Percentiles rank a stretch among this genome's conserved stretches.
phyloP scores from a whole-genome alignment of 2,113 vertebrate genomes.

The Perca fluviatilis region DNA sequence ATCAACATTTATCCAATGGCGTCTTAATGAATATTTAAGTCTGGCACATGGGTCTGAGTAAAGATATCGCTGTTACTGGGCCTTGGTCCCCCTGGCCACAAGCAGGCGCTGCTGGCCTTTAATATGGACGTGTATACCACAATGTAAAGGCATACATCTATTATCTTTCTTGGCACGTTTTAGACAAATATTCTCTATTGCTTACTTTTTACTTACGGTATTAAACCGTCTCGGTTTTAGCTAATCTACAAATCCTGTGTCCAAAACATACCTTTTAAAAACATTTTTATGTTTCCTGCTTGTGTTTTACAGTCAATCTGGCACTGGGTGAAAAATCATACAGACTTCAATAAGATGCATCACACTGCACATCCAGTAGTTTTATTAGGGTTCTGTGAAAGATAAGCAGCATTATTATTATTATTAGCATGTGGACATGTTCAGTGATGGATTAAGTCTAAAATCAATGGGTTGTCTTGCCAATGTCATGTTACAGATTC shows the following conservation, averaged over 20 bases:
- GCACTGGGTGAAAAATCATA: background rate
- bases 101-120: slow-evolving; percentile 30
- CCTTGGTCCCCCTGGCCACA: slow-evolving; percentile 16
- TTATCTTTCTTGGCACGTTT: background rate
- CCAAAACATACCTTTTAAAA: background rate
- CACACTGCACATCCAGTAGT: background rate
- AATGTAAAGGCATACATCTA: background rate
- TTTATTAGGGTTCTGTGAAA: background rate
- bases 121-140: background rate
- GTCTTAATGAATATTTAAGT: background rate
- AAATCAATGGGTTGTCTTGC: background rate
- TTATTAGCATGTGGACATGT: background rate
- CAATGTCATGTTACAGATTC: background rate
- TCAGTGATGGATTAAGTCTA: background rate
- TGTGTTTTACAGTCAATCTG: background rate
- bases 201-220: too few relatives aligned
- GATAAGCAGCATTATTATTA: background rate
- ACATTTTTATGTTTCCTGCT: background rate
- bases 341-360: background rate
- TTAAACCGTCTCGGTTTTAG: too few relatives aligned
- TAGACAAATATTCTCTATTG: too few relatives aligned
- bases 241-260: background rate
- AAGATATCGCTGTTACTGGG: too few relatives aligned
- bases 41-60: background rate
- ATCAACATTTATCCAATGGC: slow-evolving; percentile 54